phyloP scores from a whole-genome alignment of 2,797 vertebrate genomes.

The Manis pentadactyla region DNA sequence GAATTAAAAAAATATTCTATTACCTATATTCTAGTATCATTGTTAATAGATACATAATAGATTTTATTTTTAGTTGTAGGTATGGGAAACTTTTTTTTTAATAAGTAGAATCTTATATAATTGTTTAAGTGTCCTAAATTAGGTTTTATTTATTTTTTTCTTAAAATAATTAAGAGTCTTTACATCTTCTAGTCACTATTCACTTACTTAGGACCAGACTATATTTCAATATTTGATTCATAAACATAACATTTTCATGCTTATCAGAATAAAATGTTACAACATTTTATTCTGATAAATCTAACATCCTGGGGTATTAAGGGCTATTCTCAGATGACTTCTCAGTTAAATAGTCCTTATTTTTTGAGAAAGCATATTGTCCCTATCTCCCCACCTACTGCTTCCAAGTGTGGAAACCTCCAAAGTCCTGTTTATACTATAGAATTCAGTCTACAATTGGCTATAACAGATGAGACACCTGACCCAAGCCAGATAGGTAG shows the following conservation, averaged over 20 bases:
- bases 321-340: background rate
- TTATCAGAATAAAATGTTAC: background rate
- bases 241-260: background rate
- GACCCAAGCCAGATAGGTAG: background rate
- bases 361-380: background rate
- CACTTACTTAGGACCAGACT: background rate
- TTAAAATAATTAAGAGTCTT: background rate
- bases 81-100: background rate
- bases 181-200: background rate
- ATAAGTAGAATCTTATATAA: background rate
- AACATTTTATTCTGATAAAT: no score
- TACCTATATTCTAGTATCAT: background rate
- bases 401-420: background rate
- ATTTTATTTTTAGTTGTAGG: background rate
- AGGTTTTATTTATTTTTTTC: background rate
- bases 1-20: background rate
- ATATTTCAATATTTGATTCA: background rate
- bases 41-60: background rate
- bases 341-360: background rate
- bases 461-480: background rate
- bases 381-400: fast-evolving
- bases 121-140: background rate
- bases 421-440: background rate
- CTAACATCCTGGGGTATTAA: background rate
- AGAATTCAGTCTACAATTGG: background rate